Evolutionary conservation across 2,113 vertebrate species (phyloP).

Genomic region (Bombycilla garrulus): DNA sequence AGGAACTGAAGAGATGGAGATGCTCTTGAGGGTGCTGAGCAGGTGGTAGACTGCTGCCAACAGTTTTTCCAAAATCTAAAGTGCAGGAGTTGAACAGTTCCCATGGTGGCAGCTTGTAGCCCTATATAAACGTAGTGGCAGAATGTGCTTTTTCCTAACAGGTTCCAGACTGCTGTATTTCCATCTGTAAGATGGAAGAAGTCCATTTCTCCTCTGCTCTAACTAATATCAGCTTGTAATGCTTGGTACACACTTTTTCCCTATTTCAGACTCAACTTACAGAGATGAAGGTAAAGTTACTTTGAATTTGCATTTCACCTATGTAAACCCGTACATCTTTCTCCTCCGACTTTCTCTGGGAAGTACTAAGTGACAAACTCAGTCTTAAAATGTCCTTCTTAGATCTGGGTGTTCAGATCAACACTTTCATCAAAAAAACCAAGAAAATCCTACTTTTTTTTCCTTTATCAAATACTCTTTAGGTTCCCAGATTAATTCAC

Average conservation of each 20-base stretch:
- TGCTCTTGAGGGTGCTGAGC: background rate
- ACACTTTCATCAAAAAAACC: background rate
- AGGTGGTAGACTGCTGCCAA: background rate
- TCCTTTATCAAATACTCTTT: background rate
- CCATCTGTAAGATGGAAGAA: background rate
- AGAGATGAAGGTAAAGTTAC: background rate
- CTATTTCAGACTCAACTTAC: background rate
- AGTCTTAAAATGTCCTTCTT: background rate
- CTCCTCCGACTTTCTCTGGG: background rate
- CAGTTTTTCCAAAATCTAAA: background rate
- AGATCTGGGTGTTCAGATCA: background rate
- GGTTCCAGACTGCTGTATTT: background rate
- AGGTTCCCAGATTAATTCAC: background rate
- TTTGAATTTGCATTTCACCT: background rate
- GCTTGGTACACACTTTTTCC: background rate
- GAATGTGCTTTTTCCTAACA: background rate
- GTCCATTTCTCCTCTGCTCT: background rate
- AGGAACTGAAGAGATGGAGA: background rate
- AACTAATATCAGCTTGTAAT: background rate
- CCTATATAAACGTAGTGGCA: background rate
- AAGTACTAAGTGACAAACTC: background rate
- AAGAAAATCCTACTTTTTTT: background rate
- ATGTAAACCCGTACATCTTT: background rate
- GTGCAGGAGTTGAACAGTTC: background rate
- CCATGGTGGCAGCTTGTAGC: background rate